These are phyloP conservation scores for Ectropis grisescens DNA, from an alignment of 1,140 invertebrate genomes.

Conservation along the genomic window DNA sequence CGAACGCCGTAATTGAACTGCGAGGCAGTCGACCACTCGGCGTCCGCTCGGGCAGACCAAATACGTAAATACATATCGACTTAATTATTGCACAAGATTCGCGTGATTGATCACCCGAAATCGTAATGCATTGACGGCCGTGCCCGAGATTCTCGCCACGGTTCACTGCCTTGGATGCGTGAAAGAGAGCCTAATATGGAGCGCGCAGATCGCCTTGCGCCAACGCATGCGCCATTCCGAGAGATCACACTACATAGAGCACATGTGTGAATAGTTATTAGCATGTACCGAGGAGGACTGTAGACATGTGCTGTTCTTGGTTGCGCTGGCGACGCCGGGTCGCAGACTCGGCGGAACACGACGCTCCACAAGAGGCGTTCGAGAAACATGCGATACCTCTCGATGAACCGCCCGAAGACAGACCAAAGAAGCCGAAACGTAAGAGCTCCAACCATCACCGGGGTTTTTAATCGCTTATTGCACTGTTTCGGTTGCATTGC, in stretches of 20 bases:
- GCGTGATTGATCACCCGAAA: constrained; percentile 1
- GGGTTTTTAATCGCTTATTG: constrained; percentile 19
- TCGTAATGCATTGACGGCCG: constrained; percentile 12
- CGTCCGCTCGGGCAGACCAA: no score
- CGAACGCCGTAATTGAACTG: constrained; percentile 16
- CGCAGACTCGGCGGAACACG: constrained; percentile 33
- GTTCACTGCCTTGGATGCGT: constrained; percentile 64
- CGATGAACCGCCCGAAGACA: constrained; percentile 20
- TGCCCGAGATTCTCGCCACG: constrained; percentile 47
- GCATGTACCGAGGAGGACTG: no score
- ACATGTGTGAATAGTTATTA: no score
- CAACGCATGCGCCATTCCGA: constrained; percentile 43
- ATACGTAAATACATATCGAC: no score
- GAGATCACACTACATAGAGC: constrained; percentile 31
- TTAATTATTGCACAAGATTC: no score
- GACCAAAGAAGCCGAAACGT: constrained; percentile 35
- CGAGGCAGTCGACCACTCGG: no score
- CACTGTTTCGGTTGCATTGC: constrained; percentile 11
- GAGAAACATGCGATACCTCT: constrained; percentile 26
- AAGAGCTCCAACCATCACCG: constrained; percentile 29
- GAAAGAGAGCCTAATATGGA: constrained; percentile 63
- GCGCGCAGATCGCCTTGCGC: constrained; percentile 57
- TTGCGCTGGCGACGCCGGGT: constrained; percentile 47
- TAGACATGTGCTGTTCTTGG: constrained; percentile 63
- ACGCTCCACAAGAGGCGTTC: constrained; percentile 32